phyloP scores from a whole-genome alignment of 2,113 vertebrate species.

The Phalacrocorax brasilianus region DNA sequence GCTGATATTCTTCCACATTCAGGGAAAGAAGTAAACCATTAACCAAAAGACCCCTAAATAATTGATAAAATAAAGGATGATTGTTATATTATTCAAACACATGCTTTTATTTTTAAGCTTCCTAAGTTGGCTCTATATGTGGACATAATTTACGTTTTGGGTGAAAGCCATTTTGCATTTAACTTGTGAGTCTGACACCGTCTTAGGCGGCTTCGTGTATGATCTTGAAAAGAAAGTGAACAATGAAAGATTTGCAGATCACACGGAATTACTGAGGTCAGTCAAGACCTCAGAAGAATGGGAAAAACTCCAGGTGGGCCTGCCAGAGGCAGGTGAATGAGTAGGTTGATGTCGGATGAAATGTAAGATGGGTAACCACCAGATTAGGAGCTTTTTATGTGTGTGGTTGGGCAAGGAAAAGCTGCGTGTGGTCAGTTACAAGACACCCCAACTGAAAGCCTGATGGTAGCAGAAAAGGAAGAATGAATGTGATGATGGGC shows the following conservation, averaged over 20 bases:
- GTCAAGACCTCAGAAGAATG: background rate
- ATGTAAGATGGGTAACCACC: background rate
- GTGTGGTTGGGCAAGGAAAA: background rate
- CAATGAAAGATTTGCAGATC: constrained; percentile 31
- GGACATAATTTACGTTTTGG: background rate
- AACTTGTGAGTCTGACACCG: background rate
- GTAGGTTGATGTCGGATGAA: background rate
- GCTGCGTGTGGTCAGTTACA: background rate
- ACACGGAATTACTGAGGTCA: background rate
- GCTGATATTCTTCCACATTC: rapidly evolving
- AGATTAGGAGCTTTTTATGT: background rate
- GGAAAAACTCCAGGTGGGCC: background rate
- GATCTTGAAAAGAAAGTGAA: constrained; percentile 51
- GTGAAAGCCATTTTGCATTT: background rate
- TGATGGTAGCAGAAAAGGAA: background rate
- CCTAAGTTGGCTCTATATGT: background rate
- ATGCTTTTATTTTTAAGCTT: constrained; percentile 6
- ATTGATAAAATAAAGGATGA: background rate
- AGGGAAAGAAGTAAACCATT: background rate
- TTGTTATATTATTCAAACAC: background rate
- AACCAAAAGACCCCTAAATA: background rate
- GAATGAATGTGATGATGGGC: background rate
- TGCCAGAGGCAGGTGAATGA: background rate
- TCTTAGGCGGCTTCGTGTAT: background rate
- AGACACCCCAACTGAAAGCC: background rate